A percentile compares a stretch with the other conserved stretches of the same genome.
These are phyloP conservation scores for Lithobius niger DNA, from an alignment of 1,140 invertebrate genomes.

Conservation along the genomic window DNA sequence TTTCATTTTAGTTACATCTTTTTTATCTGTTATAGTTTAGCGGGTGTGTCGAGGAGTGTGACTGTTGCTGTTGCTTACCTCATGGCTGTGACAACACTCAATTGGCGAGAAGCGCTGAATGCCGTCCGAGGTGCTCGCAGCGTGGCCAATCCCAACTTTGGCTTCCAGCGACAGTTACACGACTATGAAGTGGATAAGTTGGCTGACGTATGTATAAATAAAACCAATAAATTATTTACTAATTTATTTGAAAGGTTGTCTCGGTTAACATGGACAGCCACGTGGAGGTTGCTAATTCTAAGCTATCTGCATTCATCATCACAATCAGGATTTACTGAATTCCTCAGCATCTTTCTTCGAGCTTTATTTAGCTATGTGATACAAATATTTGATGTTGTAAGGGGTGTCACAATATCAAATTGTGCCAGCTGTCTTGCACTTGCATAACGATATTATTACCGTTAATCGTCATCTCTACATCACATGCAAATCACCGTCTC, in stretches of 20 bases:
- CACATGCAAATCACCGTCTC: too few species aligned
- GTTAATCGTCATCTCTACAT: too few species aligned
- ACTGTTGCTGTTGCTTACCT: constrained; percentile 89
- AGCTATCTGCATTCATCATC: neutral
- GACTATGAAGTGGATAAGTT: constrained; percentile 76
- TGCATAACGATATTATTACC: too few species aligned
- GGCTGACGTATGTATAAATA: constrained; percentile 27
- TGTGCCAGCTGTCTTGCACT: too few species aligned
- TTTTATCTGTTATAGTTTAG: constrained; percentile 47
- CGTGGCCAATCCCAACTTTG: constrained; percentile 87
- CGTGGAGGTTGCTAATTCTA: neutral
- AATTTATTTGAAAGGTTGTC: neutral
- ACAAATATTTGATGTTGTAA: neutral
- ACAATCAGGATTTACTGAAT: neutral
- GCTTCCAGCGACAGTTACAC: constrained; percentile 85
- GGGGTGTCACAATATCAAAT: too few species aligned
- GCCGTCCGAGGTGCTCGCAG: constrained; percentile 76
- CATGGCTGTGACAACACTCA: constrained; percentile 82
- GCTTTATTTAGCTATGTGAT: neutral
- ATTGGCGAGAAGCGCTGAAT: constrained; percentile 84
- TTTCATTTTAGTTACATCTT: neutral
- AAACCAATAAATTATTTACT: neutral
- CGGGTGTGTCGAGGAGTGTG: constrained; percentile 90
- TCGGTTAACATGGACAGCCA: neutral
- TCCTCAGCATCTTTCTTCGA: neutral